Conservation (phyloP, 2,888 invertebrate genomes). For the Nematopogon swammerdamellus region DNA sequence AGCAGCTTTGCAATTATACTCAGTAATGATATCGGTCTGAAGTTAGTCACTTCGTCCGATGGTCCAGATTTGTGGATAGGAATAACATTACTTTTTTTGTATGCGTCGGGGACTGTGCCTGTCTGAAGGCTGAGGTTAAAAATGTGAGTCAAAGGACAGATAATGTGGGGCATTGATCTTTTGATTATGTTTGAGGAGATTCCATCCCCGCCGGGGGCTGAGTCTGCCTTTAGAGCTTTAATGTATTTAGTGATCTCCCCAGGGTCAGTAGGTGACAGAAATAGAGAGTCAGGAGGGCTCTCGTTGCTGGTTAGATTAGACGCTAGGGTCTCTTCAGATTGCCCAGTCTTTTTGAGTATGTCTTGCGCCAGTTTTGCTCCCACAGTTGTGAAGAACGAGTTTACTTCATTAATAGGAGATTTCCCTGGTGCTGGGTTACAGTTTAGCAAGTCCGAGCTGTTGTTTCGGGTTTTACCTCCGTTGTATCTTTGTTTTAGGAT, state of each 20-base stretch:
- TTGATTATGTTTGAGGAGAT: not conserved
- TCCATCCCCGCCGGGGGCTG: constrained; percentile 2
- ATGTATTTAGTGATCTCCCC: not conserved
- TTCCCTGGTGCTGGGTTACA: too few relatives aligned
- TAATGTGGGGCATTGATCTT: not conserved
- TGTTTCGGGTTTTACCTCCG: not conserved
- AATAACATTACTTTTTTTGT: constrained; percentile 1
- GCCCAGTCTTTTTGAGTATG: not conserved
- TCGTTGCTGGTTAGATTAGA: not conserved
- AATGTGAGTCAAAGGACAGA: constrained; percentile 1
- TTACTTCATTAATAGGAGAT: not conserved
- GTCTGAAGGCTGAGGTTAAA: constrained; percentile 2
- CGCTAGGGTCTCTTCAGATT: not conserved
- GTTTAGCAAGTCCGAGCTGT: not conserved
- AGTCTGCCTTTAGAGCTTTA: not conserved
- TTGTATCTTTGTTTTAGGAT: not conserved
- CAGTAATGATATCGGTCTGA: constrained; percentile 6
- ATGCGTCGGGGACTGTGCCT: constrained; percentile 3
- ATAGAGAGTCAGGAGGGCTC: not conserved
- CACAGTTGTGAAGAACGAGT: not conserved
- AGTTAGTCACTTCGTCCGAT: not conserved
- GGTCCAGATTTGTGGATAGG: constrained; percentile 3
- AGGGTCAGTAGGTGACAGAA: not conserved
- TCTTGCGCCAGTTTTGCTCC: constrained; percentile 1
- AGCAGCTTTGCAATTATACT: constrained; percentile 3